A percentile compares a stretch with the other conserved stretches of the same genome.
Evolutionary conservation across 2,113 vertebrate species (phyloP).

Genomic region (Parus major): DNA sequence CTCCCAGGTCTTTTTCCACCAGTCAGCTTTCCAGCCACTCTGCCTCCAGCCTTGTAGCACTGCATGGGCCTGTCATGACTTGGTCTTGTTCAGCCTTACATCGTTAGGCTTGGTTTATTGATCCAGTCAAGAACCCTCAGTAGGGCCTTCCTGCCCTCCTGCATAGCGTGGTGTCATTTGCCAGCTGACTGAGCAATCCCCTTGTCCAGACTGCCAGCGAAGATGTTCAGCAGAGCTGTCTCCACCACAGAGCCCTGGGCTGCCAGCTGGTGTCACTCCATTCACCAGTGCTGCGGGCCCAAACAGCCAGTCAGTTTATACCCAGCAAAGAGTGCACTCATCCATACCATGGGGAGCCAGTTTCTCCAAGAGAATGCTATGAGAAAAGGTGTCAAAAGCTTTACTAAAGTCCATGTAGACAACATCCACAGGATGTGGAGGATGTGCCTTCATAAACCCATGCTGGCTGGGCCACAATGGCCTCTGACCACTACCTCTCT

Average conservation of each 20-base stretch:
- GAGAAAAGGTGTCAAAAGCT: not conserved
- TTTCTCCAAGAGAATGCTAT: not conserved
- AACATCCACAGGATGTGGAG: not conserved
- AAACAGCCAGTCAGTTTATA: not conserved
- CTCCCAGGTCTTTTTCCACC: too few relatives aligned
- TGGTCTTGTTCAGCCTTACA: not conserved
- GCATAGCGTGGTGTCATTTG: accelerated
- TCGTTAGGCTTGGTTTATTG: not conserved
- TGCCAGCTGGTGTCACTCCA: too few relatives aligned
- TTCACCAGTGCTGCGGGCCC: accelerated
- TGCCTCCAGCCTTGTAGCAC: not conserved
- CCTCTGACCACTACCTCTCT: not conserved
- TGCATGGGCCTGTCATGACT: not conserved
- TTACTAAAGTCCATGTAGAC: not conserved
- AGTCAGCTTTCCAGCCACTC: not conserved
- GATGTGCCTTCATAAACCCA: not conserved
- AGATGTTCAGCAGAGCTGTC: not conserved
- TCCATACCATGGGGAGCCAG: too few relatives aligned
- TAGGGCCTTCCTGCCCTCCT: not conserved
- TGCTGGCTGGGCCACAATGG: not conserved
- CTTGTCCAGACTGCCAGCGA: not conserved
- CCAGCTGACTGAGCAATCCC: not conserved
- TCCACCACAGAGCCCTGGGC: not conserved
- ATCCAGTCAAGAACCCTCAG: not conserved
- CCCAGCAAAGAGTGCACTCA: too few relatives aligned